Conservation (phyloP, 2,113 vertebrate species). For the Marmota flaviventris region DNA sequence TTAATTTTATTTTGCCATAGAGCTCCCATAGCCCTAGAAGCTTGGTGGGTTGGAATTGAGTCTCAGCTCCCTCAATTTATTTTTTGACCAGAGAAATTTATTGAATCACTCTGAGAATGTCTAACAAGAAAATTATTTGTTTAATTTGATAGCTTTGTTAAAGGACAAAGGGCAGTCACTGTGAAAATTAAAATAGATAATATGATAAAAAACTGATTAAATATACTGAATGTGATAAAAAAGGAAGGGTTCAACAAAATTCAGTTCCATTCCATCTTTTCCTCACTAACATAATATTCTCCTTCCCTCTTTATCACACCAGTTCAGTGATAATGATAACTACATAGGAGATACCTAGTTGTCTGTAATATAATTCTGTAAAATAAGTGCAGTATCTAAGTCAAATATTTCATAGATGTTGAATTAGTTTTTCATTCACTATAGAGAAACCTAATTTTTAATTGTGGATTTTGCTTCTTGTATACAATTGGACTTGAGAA, state of each 20-base stretch:
- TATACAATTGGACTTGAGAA: neutral
- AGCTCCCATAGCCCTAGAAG: neutral
- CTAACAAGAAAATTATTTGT: neutral
- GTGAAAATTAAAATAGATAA: conserved; percentile 16
- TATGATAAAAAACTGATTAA: neutral
- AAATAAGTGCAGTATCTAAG: neutral
- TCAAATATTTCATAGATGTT: neutral
- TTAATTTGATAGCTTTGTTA: neutral
- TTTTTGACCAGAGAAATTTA: conserved; percentile 12
- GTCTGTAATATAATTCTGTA: neutral
- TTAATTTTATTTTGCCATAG: conserved; percentile 15
- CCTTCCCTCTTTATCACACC: neutral
- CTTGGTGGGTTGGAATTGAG: neutral
- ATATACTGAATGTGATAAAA: neutral
- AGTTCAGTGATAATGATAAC: neutral
- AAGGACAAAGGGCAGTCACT: neutral
- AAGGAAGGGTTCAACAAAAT: neutral
- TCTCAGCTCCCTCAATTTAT: neutral
- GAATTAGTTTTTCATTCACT: neutral
- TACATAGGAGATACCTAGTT: neutral
- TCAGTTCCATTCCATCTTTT: neutral
- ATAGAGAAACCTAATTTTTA: neutral
- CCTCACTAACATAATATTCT: neutral
- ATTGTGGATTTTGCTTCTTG: neutral
- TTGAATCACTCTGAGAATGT: neutral